Evolutionary conservation across 2,888 invertebrate species (phyloP).

Genomic region (Argyra leucocephala): DNA sequence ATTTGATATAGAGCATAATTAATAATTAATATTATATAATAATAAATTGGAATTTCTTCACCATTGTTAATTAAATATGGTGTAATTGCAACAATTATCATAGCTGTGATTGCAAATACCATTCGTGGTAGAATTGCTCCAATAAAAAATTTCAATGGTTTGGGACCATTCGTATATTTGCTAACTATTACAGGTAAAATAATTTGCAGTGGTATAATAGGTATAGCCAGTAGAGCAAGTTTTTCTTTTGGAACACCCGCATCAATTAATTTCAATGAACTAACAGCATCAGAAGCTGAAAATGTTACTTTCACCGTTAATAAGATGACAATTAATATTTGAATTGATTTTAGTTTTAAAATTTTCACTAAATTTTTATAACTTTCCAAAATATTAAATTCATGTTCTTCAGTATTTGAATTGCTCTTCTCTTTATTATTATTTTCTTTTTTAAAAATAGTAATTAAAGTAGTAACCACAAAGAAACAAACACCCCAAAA

Average conservation of each 20-base stretch:
- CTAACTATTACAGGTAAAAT: conserved; percentile 71
- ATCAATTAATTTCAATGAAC: conserved; percentile 89
- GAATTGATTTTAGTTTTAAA: conserved; percentile 70
- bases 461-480: conserved; percentile 78
- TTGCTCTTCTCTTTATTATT: conserved; percentile 41
- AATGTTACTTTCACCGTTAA: conserved; percentile 91
- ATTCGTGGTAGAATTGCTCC: conserved; percentile 83
- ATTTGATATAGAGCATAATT: conserved; percentile 91
- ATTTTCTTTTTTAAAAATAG: conserved; percentile 76
- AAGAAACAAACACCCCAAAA: conserved; percentile 94
- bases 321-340: conserved; percentile 65
- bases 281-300: conserved; percentile 89
- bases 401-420: conserved; percentile 34
- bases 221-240: conserved; percentile 83
- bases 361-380: conserved; percentile 77
- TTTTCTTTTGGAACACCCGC: conserved; percentile 93
- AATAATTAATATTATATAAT: conserved; percentile 64
- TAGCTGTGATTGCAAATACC: conserved; percentile 72
- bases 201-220: conserved; percentile 89
- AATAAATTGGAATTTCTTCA: conserved; percentile 59
- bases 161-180: conserved; percentile 74
- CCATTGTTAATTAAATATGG: conserved; percentile 57
- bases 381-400: conserved; percentile 54
- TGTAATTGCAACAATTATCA: conserved; percentile 75
- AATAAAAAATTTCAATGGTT: conserved; percentile 79